Base-by-base conservation (phyloP, 1,140 invertebrate species). In the Harpegnathos saltator region DNA sequence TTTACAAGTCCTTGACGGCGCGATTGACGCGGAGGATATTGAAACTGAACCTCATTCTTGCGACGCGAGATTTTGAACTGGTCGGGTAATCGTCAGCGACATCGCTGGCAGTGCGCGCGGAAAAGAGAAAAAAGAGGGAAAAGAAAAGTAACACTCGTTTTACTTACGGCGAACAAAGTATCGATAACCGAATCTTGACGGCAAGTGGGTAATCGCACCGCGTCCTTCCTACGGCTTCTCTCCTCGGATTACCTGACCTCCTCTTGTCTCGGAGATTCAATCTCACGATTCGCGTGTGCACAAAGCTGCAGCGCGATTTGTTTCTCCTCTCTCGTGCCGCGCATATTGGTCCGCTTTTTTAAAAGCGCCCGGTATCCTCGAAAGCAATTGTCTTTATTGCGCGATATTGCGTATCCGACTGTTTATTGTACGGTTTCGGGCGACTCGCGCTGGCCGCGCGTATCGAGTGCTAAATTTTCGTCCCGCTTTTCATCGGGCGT, bases 211-310 rank as follows among this genome's bases (percentile, higher is more conserved):
- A 82, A 73, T 61, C 44, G 54, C 22, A 29, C 33, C 73, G 56
- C 50, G 44, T 65, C 58, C 44, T 82, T 82, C 56, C 50, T 85
- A 82, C 62, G 82, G 85, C 78, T 88, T 88, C 85, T 77, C 86
- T 62, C 68, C 85, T 87, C 63, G 19, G 56, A 77, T 88, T 84
- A 85, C 82, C 58, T 22, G 74, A 61, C 33, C 38, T 58, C 58
- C 22, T 71, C 65, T 44, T 44, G 44, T 77, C 74, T 87, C 22
- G 62, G 14, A 24, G 19, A 77, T 85, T 72, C 19, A 77, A 58
- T 84, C 72, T 77, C 72, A 86, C 72, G 52, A 83, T 72, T 71
- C 56, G 44, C 48, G 33, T 14, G 44, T 17, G 26, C 24, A 24
- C 9, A 44, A 44, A 44, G 58, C 38, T 24, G 58, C 17, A 54